Evolutionary conservation across 1,140 invertebrate species (phyloP).

Genomic region (Ericerus pela): DNA sequence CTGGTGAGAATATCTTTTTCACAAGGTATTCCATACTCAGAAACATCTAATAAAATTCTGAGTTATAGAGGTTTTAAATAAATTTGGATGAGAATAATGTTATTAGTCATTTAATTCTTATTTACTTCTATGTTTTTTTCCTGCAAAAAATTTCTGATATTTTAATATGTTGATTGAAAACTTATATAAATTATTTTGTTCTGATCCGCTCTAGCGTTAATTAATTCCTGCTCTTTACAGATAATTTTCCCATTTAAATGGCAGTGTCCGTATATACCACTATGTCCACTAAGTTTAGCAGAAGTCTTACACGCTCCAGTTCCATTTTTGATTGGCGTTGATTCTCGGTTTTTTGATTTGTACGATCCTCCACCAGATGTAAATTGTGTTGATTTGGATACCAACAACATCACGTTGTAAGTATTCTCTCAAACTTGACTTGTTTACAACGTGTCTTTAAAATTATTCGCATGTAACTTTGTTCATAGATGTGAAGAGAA

Average conservation of each 20-base stretch:
- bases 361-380: slow-evolving; percentile 94
- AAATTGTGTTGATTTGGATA: slow-evolving; percentile 95
- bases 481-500: slow-evolving; percentile 68
- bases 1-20: too few relatives aligned
- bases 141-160: too few relatives aligned
- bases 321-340: slow-evolving; percentile 92
- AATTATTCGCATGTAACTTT: slow-evolving; percentile 19
- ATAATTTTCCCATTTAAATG: slow-evolving; percentile 97
- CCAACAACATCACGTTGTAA: slow-evolving; percentile 67
- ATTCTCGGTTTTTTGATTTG: slow-evolving; percentile 93
- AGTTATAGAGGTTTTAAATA: too few relatives aligned
- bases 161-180: too few relatives aligned
- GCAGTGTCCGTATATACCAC: slow-evolving; percentile 98
- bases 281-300: slow-evolving; percentile 80
- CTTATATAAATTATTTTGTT: too few relatives aligned
- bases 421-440: slow-evolving; percentile 14
- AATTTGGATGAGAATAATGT: too few relatives aligned
- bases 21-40: too few relatives aligned
- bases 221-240: too few relatives aligned
- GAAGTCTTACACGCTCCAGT: slow-evolving; percentile 86
- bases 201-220: too few relatives aligned
- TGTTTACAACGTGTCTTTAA: not conserved
- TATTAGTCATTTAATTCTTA: too few relatives aligned
- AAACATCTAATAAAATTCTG: too few relatives aligned
- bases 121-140: too few relatives aligned